Evolutionary conservation across 2,797 vertebrate genomes (phyloP), one percentile per base, ranked within the genome.

Genomic region (Danio kyathit): DNA sequence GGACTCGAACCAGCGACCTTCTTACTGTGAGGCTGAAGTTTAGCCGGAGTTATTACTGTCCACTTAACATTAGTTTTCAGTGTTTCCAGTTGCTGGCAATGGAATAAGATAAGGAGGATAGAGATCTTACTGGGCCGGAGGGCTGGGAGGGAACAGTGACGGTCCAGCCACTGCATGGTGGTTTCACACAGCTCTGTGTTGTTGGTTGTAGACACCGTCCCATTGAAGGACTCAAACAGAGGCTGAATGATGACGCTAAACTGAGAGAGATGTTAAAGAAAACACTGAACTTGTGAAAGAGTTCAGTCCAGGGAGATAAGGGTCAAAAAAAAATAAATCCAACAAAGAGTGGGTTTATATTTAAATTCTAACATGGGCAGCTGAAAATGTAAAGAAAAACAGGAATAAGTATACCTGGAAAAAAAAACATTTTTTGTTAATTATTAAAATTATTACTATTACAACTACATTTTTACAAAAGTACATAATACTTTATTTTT

Each of bases 241-340:
- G 98, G 97, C 88, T 96, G 97, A 85, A 99, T 96, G 84, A 99
- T 96, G 86, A 97, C 94, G 89, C 97, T 99, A 90, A 99, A 99
- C 98, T 99, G 89, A 41, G 41, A 6, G 46, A 64, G 0, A 1
- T 13, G 29, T 86, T 81, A 83, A 86, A 66, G 85, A 79, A 66
- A 82, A 74, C 14, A 8, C 10, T 4, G 44, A n/a, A 21, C 14
- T 3, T 8, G 3, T 7, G 43, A 7, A n/a, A 19, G 11, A 54
- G 12, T 51, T 7, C n/a, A 64, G 13, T 9, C 3, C 16, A 13
- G 5, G 49, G 16, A 19, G 5, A 16, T 70, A 17, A 51, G 1
- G 7, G 6, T 3, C 11, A 17, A 16, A 10, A 16, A 10, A 46
- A 29, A n/a, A n/a, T n/a, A n/a, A 67, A 46, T 19, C 13, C 2